phyloP scores from a whole-genome alignment of 2,888 invertebrate species.

The Thecophora atra region DNA sequence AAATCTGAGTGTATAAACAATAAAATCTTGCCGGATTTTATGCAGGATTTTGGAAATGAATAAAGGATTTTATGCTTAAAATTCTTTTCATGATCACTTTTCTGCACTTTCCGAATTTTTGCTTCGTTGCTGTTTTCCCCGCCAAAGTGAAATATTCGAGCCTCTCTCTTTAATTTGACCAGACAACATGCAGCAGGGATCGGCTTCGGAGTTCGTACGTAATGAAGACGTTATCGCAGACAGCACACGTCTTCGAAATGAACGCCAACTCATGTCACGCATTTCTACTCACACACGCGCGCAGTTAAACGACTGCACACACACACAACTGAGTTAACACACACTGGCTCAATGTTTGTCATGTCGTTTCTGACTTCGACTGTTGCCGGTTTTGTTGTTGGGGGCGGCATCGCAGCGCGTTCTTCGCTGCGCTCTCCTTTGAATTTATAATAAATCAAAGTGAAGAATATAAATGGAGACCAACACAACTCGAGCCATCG shows the following conservation, averaged over 20 bases:
- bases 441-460: slow-evolving; percentile 67
- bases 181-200: not conserved
- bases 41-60: too few species aligned
- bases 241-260: slow-evolving; percentile 9
- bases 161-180: not conserved
- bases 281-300: not conserved
- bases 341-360: not conserved
- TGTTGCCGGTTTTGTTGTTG: slow-evolving; percentile 15
- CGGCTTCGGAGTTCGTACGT: not conserved
- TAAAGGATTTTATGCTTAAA: too few species aligned
- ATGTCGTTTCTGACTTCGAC: not conserved
- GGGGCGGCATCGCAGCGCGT: slow-evolving; percentile 40
- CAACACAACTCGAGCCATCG: slow-evolving; percentile 61
- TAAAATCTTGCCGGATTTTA: too few species aligned
- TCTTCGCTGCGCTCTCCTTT: slow-evolving; percentile 57
- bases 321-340: not conserved
- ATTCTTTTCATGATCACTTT: too few species aligned
- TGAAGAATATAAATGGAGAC: slow-evolving; percentile 67
- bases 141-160: too few species aligned
- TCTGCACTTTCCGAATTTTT: too few species aligned
- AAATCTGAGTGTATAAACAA: too few species aligned
- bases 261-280: slow-evolving; percentile 12
- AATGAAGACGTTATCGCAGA: slow-evolving; percentile 15
- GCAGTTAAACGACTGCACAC: not conserved
- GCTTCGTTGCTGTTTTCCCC: too few species aligned